phyloP scores from a whole-genome alignment of 2,797 vertebrate species.

The Esox masquinongy region DNA sequence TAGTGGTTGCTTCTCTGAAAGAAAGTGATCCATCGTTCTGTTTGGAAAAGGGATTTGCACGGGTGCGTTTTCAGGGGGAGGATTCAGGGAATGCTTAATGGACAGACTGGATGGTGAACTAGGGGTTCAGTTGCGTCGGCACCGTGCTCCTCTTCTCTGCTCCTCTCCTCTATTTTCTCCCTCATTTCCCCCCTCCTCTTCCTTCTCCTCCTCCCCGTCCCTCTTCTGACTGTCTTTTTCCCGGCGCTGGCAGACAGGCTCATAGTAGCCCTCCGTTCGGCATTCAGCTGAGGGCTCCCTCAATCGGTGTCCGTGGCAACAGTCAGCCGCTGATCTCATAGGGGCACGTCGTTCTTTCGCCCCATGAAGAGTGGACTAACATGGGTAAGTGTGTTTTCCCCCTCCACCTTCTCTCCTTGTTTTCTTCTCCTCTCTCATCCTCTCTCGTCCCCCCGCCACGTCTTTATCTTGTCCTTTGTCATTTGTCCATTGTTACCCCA shows the following conservation, averaged over 20 bases:
- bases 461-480: slow-evolving; percentile 1
- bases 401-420: slow-evolving; percentile 3
- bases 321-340: not conserved
- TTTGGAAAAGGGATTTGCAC: slow-evolving; percentile 10
- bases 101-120: not conserved
- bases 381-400: slow-evolving; percentile 39
- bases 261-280: slow-evolving; percentile 27
- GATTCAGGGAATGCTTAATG: not conserved
- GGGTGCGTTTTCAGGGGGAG: not conserved
- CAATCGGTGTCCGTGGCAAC: slow-evolving; percentile 12
- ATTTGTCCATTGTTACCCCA: not conserved
- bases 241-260: slow-evolving; percentile 16
- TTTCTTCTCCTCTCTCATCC: slow-evolving; percentile 1
- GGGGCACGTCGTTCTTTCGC: slow-evolving; percentile 17
- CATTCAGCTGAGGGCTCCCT: slow-evolving; percentile 28
- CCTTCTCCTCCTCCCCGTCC: not conserved
- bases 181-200: not conserved
- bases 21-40: not conserved
- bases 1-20: not conserved
- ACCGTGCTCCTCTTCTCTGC: not conserved
- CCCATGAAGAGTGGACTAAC: slow-evolving; percentile 23
- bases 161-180: not conserved
- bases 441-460: slow-evolving; percentile 8
- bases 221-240: slow-evolving; percentile 5
- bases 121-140: not conserved